Conservation (phyloP, 2,113 vertebrate genomes). For the Pteruthius melanotis region DNA sequence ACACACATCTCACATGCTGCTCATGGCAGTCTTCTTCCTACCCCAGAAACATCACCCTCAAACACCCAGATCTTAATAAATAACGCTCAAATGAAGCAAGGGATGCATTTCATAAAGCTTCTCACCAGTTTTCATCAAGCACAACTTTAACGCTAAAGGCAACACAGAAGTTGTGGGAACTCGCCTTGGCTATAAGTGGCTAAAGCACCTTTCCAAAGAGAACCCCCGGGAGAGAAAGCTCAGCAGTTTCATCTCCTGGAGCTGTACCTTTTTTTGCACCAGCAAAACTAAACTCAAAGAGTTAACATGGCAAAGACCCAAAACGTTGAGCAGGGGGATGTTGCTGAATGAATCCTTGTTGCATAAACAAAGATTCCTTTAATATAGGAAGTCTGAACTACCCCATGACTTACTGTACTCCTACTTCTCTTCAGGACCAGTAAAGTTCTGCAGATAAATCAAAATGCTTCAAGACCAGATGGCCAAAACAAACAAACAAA, state of each 20-base stretch:
- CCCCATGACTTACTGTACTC: background rate
- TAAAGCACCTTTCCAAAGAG: background rate
- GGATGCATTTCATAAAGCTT: background rate
- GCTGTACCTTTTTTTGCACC: background rate
- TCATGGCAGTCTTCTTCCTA: background rate
- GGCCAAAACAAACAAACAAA: background rate
- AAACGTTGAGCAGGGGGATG: background rate
- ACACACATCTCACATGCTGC: rapidly evolving
- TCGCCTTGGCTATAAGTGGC: rapidly evolving
- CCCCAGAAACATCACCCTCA: background rate
- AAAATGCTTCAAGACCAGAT: background rate
- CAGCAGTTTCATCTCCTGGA: background rate
- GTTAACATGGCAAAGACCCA: background rate
- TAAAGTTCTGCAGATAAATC: background rate
- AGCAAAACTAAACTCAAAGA: background rate
- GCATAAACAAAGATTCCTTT: conserved; percentile 41
- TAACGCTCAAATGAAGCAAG: background rate
- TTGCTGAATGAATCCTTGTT: conserved; percentile 37
- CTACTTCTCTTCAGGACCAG: background rate
- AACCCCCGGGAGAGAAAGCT: background rate
- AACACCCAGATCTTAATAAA: background rate
- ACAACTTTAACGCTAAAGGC: background rate
- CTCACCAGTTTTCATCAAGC: background rate
- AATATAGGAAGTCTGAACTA: background rate
- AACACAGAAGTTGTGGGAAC: rapidly evolving